Conservation (phyloP, 2,113 vertebrate genomes). For the Rhinolophus ferrumequinum region DNA sequence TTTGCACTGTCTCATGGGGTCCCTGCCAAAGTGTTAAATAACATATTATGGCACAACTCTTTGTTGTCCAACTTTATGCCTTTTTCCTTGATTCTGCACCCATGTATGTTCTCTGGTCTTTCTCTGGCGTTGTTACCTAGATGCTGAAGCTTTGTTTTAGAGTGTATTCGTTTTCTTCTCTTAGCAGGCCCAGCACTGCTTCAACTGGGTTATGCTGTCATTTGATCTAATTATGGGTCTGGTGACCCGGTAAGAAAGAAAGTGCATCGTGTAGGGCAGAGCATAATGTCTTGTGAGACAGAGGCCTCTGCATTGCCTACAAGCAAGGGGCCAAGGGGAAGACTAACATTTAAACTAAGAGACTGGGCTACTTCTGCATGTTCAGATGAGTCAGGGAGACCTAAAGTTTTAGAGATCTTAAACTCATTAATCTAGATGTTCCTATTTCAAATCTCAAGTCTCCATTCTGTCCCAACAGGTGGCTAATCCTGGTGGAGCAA, state of each 20-base stretch:
- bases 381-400: background rate
- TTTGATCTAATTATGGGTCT: background rate
- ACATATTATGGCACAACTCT: background rate
- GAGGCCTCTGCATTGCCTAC: background rate
- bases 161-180: background rate
- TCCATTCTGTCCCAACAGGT: background rate
- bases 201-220: background rate
- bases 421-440: background rate
- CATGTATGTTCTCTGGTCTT: background rate
- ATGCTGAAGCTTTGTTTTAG: background rate
- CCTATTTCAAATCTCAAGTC: background rate
- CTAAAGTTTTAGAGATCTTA: background rate
- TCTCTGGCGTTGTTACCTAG: background rate
- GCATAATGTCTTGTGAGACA: background rate
- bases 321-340: background rate
- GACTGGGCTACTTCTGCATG: background rate
- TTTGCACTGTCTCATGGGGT: background rate
- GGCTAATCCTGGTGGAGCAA: background rate
- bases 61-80: background rate
- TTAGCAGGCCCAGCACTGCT: background rate
- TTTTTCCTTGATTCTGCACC: background rate
- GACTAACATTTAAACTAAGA: background rate
- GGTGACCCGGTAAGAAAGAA: background rate
- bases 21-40: background rate
- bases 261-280: background rate